Conservation (phyloP, 2,797 vertebrate species). For the Vespertilio murinus region DNA sequence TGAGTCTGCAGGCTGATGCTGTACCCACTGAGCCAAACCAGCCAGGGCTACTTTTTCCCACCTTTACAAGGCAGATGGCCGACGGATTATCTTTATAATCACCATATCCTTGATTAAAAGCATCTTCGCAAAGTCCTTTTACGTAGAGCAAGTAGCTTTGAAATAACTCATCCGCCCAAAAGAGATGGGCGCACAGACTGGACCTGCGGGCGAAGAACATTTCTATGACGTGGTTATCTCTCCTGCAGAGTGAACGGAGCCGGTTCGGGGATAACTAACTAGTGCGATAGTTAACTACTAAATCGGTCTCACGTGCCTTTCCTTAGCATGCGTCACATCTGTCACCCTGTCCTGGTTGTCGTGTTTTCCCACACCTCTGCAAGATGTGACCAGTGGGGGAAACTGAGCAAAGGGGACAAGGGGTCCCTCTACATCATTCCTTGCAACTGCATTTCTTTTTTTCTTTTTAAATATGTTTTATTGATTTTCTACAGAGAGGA, state of each 20-base stretch:
- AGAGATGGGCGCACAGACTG: conserved; percentile 72
- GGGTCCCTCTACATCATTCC: background rate
- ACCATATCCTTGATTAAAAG: conserved; percentile 19
- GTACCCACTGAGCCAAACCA: too few species aligned
- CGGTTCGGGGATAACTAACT: background rate
- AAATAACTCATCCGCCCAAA: conserved; percentile 79
- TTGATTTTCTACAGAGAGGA: too few species aligned
- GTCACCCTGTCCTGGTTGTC: background rate
- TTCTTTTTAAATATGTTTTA: too few species aligned
- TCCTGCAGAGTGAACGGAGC: background rate
- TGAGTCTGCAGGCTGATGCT: too few species aligned
- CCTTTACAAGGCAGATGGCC: conserved; percentile 78
- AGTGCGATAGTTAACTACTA: too few species aligned
- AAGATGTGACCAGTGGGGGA: background rate
- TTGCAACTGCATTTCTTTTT: background rate
- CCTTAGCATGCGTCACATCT: background rate
- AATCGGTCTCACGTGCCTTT: background rate
- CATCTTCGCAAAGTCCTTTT: conserved; percentile 78
- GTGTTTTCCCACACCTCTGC: too few species aligned
- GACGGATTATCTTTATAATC: conserved; percentile 15
- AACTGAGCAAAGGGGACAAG: background rate
- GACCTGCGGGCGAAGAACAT: conserved; percentile 71
- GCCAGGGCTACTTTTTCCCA: conserved; percentile 25
- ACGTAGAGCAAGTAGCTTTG: conserved; percentile 80
- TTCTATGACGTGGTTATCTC: background rate